phyloP scores from a whole-genome alignment of 2,888 invertebrate species.

The Agrilus mali region DNA sequence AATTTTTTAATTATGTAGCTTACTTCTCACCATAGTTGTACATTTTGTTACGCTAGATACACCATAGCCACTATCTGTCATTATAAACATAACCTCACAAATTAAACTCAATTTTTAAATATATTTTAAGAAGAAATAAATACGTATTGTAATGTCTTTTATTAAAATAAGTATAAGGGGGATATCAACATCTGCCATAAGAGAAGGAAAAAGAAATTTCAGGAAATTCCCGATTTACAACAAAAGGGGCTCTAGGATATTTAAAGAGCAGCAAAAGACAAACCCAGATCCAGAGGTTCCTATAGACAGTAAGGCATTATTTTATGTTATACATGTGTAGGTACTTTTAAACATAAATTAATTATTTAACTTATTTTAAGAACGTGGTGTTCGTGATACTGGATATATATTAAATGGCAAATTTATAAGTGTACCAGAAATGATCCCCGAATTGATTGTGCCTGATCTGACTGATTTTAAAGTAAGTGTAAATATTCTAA shows the following conservation, averaged over 20 bases:
- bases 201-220: conserved; percentile 67
- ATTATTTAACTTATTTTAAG: conserved; percentile 27
- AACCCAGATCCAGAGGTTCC: conserved; percentile 51
- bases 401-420: conserved; percentile 46
- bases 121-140: background rate
- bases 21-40: too few species aligned
- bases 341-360: background rate
- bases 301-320: conserved; percentile 43
- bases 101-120: background rate
- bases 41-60: too few species aligned
- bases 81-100: conserved; percentile 4
- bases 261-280: conserved; percentile 45
- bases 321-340: background rate
- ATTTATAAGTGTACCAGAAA: conserved; percentile 63
- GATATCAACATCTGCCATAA: conserved; percentile 39
- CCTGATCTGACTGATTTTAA: conserved; percentile 74
- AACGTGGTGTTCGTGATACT: conserved; percentile 54
- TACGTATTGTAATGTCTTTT: conserved; percentile 16
- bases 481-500: conserved; percentile 26
- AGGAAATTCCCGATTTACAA: conserved; percentile 63
- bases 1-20: too few species aligned
- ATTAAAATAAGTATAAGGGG: conserved; percentile 30
- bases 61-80: too few species aligned
- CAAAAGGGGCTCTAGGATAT: conserved; percentile 58
- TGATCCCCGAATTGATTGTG: conserved; percentile 84